Evolutionary conservation across 2,113 vertebrate genomes (phyloP).

Genomic region (Mohoua ochrocephala): DNA sequence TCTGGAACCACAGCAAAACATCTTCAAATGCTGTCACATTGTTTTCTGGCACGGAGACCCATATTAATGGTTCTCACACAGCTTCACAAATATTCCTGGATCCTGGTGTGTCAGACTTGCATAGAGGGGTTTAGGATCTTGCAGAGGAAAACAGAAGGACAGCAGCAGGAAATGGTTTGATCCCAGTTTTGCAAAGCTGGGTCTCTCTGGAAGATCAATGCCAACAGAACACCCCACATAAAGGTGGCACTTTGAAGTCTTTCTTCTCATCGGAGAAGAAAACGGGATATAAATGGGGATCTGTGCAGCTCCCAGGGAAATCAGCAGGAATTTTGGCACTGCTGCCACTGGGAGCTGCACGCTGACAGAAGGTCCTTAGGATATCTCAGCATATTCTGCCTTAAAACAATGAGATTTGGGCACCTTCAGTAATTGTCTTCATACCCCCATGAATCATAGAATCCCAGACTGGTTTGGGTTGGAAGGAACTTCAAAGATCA

Average conservation of each 20-base stretch:
- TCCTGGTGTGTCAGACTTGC: neutral
- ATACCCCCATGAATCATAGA: accelerated
- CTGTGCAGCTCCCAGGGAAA: neutral
- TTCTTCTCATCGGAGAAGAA: neutral
- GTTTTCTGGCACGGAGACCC: neutral
- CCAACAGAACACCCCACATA: neutral
- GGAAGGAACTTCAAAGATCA: neutral
- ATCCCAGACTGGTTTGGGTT: neutral
- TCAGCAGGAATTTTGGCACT: neutral
- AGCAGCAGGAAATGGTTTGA: neutral
- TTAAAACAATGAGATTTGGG: neutral
- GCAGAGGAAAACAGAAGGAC: neutral
- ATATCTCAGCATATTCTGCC: neutral
- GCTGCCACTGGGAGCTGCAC: neutral
- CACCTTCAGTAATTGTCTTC: neutral
- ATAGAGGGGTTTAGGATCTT: neutral
- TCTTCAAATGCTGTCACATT: neutral
- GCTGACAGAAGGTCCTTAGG: neutral
- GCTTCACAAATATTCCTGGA: neutral
- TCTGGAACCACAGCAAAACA: neutral
- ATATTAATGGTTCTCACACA: neutral
- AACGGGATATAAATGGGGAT: neutral
- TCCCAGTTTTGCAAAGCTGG: neutral
- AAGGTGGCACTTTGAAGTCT: neutral
- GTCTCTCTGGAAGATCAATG: neutral